Conservation (phyloP, 2,113 vertebrate species). For the Paedocypris sp. region DNA sequence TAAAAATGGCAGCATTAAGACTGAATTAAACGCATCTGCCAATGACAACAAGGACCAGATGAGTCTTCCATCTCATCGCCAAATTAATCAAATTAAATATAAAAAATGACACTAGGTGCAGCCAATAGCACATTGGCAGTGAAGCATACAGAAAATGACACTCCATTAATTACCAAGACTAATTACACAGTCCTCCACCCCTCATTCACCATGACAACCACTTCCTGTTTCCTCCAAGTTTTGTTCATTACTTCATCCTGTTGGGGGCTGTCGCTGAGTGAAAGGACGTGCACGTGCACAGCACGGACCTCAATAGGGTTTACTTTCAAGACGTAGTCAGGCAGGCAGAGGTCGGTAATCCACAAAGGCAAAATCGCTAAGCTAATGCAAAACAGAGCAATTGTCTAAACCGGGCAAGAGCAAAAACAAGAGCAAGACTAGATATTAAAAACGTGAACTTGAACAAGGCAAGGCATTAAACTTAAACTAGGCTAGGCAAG, state of each 20-base stretch:
- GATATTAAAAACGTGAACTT: too few relatives aligned
- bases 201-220: neutral
- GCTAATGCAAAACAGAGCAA: too few relatives aligned
- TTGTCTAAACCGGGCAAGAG: too few relatives aligned
- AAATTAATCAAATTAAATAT: slow-evolving; percentile 23
- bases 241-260: neutral
- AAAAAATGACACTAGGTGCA: slow-evolving; percentile 13
- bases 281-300: too few relatives aligned
- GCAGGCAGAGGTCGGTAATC: too few relatives aligned
- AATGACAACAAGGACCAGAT: neutral
- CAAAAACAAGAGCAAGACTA: too few relatives aligned
- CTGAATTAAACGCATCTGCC: slow-evolving; percentile 2
- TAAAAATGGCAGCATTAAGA: neutral
- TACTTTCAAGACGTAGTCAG: too few relatives aligned
- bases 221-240: neutral
- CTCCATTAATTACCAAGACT: slow-evolving; percentile 22
- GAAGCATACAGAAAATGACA: neutral
- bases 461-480: too few relatives aligned
- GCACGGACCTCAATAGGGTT: too few relatives aligned
- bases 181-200: slow-evolving; percentile 1
- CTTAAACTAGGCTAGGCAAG: too few relatives aligned
- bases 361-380: too few relatives aligned
- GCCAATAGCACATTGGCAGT: neutral
- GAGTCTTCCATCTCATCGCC: slow-evolving; percentile 8
- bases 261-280: too few relatives aligned